Evolutionary conservation across 2,888 invertebrate genomes (phyloP).

Genomic region (Callosobruchus maculatus): DNA sequence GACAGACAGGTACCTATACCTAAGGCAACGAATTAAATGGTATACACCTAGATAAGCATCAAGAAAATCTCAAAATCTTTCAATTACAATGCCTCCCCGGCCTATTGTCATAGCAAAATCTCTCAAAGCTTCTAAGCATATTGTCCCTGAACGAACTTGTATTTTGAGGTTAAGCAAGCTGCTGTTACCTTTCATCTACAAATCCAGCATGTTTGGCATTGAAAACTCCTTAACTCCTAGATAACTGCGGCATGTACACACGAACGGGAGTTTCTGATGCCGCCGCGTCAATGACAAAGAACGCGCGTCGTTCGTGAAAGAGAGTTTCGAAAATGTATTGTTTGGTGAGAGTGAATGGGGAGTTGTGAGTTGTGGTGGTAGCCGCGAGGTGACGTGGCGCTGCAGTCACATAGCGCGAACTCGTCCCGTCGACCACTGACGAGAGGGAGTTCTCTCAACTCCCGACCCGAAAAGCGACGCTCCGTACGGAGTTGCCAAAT

Average conservation of each 20-base stretch:
- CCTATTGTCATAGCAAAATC: too few species aligned
- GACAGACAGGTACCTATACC: too few species aligned
- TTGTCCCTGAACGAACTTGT: not conserved
- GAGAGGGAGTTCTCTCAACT: not conserved
- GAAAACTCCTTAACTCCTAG: not conserved
- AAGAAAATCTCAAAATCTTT: too few species aligned
- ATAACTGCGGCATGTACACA: not conserved
- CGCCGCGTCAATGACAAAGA: not conserved
- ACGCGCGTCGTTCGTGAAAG: not conserved
- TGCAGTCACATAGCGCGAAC: not conserved
- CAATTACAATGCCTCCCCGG: too few species aligned
- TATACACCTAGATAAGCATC: too few species aligned
- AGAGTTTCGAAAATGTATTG: not conserved
- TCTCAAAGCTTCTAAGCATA: not conserved
- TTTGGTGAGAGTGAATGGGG: not conserved
- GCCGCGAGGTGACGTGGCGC: not conserved
- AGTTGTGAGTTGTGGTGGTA: not conserved
- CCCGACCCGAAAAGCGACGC: not conserved
- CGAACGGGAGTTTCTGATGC: not conserved
- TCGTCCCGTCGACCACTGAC: not conserved
- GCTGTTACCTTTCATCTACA: not conserved
- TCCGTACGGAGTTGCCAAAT: not conserved
- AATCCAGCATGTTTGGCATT: not conserved
- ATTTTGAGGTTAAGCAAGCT: not conserved
- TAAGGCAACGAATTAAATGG: too few species aligned